Evolutionary conservation across 2,888 invertebrate species (phyloP), one percentile per base, ranked within the genome.

Genomic region (Melinaea menophilus): DNA sequence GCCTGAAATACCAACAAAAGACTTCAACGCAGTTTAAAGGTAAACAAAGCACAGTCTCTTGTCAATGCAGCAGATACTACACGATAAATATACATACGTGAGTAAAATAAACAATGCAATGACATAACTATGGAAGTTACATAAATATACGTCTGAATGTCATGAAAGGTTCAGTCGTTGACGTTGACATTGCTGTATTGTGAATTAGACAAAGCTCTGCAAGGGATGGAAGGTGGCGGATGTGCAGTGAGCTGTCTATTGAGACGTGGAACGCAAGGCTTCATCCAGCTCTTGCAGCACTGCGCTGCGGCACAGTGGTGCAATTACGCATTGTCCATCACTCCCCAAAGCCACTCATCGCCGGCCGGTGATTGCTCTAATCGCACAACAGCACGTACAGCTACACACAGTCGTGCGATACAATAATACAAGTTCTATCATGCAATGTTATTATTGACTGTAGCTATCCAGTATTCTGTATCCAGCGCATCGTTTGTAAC

Each of bases 201-300:
- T 64, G 56, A 59, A 63, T 51, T 71, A 72, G 72, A 79, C 75
- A 76, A 75, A 78, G 78, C 72, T 73, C 70, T 71, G 66, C 67
- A 61, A 67, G 54, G 61, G 64, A 67, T 61, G 62, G 63, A 72
- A 69, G 71, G 70, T 62, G 68, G 70, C 69, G 65, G 55, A 73
- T 67, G 73, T 76, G 79, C 75, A 78, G 71, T 71, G 76, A 82
- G 86, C 77, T 85, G 82, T 84, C 85, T 86, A 86, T 84, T 85
- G 79, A 73, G 84, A 84, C 82, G 84, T 82, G 85, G 76, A 75
- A 66, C 63, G 58, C 54, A 56, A 71, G 69, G 73, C 74, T 75
- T 70, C 74, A 67, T 71, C 68, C 63, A 70, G 70, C 73, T 41
- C 62, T 59, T 68, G 31, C 51, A 51, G 31, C 51, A 22, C 51